These are phyloP conservation scores for Lasioglossum pauxillum DNA, from an alignment of 2,888 invertebrate species.

Conservation along the genomic window DNA sequence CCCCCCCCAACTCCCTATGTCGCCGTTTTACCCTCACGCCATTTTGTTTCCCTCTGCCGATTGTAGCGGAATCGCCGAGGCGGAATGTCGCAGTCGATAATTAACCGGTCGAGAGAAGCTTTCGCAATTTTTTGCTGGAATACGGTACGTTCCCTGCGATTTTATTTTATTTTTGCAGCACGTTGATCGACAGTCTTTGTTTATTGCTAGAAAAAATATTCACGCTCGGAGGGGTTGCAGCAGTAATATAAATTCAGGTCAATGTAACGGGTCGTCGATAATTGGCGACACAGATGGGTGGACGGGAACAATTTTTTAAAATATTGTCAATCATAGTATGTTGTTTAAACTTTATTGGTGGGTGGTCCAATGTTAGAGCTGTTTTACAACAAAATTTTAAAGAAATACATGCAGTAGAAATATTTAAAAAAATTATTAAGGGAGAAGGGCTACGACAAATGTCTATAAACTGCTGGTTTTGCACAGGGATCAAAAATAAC, in stretches of 20 bases:
- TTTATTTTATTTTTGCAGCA: neutral
- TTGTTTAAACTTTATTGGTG: neutral
- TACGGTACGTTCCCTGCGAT: neutral
- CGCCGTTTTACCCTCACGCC: neutral
- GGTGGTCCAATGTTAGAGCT: neutral
- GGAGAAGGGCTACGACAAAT: neutral
- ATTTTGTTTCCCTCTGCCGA: constrained; percentile 1
- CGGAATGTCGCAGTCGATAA: neutral
- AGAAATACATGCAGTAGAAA: too few relatives aligned
- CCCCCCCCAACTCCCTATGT: neutral
- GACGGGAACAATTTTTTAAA: neutral
- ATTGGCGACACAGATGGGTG: neutral
- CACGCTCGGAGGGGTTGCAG: neutral
- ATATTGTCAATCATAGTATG: neutral
- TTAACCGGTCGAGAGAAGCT: neutral
- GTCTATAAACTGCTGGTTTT: neutral
- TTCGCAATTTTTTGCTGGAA: neutral
- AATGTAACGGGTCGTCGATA: neutral
- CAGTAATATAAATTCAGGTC: neutral
- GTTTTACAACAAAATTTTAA: neutral
- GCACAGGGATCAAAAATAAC: too few relatives aligned
- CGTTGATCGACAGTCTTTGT: neutral
- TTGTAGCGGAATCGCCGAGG: neutral
- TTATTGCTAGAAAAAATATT: neutral
- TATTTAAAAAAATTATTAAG: too few relatives aligned